Base-by-base conservation (phyloP, 2,113 vertebrate genomes). In the Otolemur garnettii region DNA sequence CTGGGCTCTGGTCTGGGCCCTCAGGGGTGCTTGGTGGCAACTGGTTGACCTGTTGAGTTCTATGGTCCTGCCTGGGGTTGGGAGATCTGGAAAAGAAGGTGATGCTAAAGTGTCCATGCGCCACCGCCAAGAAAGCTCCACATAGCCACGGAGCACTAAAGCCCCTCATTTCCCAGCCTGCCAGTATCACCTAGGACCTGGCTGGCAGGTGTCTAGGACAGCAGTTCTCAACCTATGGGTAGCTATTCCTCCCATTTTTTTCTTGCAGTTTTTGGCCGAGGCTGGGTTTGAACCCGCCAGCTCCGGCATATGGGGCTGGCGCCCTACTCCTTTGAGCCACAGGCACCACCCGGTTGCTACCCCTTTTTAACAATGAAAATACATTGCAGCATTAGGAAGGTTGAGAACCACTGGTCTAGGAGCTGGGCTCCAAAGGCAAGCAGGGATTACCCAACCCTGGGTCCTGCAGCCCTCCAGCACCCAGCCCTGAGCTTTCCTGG, bases 401-500 rank as follows among this genome's bases (percentile, higher is more conserved):
- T 50, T 50, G 45, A 50, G 45, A 50, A 50, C 45, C 45, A 50
- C 45, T 50, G 17, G 24, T 60, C 28, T 38, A 85, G 86, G 85
- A 93, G 69, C 14, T 19, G 26, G 55, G 80, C 72, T 69, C 38
- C 78, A 57, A 92, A 89, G 42, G 17, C 19, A 69, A 59, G 57
- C 19, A 59, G 30, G 50, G 30, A 5, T 84, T 82, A 30, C 77
- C 86, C 82, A 75, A 7, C 28, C 53, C 50, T 42, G 28, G 45
- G 55, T 87, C 85, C 87, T 82, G 4, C 35, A 72, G 88, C 7
- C 50, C 33, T 71, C 83, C 24, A 17, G 13, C 42, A 94, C 33
- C 38, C 60, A 81, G 86, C 77, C 82, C 45, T 78, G 89, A 71
- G 26, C 45, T 90, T 64, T 84, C 94, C 79, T 26, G 85, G 90